Conservation (phyloP, 2,888 invertebrate species). For the Dexiosoma caninum region DNA sequence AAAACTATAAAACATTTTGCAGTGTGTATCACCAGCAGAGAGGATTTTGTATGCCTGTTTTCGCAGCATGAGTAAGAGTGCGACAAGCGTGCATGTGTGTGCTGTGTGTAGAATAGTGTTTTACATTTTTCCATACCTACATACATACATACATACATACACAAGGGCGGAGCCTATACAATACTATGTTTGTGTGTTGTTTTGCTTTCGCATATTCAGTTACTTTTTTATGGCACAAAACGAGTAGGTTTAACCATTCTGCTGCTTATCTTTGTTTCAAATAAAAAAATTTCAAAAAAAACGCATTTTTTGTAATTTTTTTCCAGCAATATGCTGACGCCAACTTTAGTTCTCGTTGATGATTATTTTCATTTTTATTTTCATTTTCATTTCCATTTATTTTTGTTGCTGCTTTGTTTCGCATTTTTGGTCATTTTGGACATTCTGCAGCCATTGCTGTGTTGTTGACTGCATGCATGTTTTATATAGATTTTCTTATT, state of each 20-base stretch:
- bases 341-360: constrained; percentile 35
- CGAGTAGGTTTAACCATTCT: constrained; percentile 61
- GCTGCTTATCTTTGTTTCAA: constrained; percentile 49
- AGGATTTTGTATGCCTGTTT: not conserved
- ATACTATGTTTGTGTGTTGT: not conserved
- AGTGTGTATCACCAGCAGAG: constrained; percentile 26
- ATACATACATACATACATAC: too few relatives aligned
- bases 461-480: constrained; percentile 14
- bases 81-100: not conserved
- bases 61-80: constrained; percentile 30
- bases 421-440: constrained; percentile 49
- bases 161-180: constrained; percentile 61
- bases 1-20: constrained; percentile 40
- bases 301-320: constrained; percentile 60
- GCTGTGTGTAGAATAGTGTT: constrained; percentile 49
- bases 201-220: not conserved
- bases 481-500: constrained; percentile 34
- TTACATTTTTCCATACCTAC: too few relatives aligned
- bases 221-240: constrained; percentile 24
- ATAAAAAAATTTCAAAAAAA: constrained; percentile 8
- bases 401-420: constrained; percentile 8
- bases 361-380: constrained; percentile 3
- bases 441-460: constrained; percentile 51
- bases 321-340: constrained; percentile 52
- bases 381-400: too few relatives aligned